Percentiles rank a stretch among this genome's conserved stretches.
Evolutionary conservation across 35 echinoderm and acorn worm species (phyloP).

Genomic region (Chiridota heheva): DNA sequence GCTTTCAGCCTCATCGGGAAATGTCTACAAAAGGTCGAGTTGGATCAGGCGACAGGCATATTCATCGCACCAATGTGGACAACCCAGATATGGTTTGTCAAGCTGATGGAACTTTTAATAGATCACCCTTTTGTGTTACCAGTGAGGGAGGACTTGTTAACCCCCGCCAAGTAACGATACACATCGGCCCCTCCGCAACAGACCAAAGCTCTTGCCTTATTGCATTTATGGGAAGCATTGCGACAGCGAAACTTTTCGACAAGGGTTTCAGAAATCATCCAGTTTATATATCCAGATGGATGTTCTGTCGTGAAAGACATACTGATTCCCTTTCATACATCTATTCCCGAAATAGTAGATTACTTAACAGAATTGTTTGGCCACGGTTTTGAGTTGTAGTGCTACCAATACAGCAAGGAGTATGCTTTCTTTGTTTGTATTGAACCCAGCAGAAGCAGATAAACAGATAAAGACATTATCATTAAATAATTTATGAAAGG

Average conservation of each 20-base stretch:
- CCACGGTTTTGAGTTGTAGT: conserved; percentile 1
- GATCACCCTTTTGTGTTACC: conserved; percentile 11
- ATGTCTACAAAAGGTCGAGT: conserved; percentile 41
- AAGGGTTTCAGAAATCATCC: conserved; percentile 17
- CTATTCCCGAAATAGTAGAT: conserved; percentile 10
- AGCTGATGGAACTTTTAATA: conserved; percentile 39
- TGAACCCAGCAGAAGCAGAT: neutral
- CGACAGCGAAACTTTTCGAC: conserved; percentile 25
- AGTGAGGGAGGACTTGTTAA: conserved; percentile 12
- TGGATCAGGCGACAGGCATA: conserved; percentile 33
- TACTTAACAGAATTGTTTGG: conserved; percentile 26
- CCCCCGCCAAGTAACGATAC: neutral
- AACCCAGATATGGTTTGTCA: conserved; percentile 35
- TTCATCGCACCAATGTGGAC: conserved; percentile 43
- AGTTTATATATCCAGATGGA: conserved; percentile 15
- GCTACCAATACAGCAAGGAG: conserved; percentile 18
- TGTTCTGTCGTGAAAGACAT: conserved; percentile 29
- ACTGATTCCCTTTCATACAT: conserved; percentile 41
- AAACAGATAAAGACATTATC: conserved; percentile 13
- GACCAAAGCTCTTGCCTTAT: conserved; percentile 19
- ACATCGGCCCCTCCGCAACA: conserved; percentile 16
- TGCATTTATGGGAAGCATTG: conserved; percentile 34
- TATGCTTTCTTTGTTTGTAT: conserved; percentile 32
- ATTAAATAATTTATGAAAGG: conserved; percentile 14
- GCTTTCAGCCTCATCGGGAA: conserved; percentile 31